Base-by-base conservation (phyloP, 2,888 invertebrate species). In the Dichetophora obliterata region DNA sequence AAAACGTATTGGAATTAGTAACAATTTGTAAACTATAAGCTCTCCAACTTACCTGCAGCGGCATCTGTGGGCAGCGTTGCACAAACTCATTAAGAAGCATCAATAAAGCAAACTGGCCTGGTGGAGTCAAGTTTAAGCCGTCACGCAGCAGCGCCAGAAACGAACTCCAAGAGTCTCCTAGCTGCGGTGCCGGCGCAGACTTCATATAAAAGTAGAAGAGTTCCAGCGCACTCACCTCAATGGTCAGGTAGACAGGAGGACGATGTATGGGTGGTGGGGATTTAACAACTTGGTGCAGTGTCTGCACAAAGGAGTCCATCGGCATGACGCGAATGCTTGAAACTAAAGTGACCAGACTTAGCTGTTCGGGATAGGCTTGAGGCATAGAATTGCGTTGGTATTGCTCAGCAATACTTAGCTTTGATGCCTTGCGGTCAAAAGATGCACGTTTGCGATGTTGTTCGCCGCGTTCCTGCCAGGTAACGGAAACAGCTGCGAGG, bases 51-150 rank as follows among this genome's bases (percentile, higher is more conserved):
- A 72, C 72, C 72, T 92, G 91, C 85, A 95, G 92, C 48, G 94
- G 92, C 87, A 91, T 91, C 78, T 91, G 89, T 3, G 93, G 92
- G 81, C 94, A 94, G 80, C 95, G 93, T 83, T 95, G 94, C 77
- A 96, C 95, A 86, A 95, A 94, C 87, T 96, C 95, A 87, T 95
- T 94, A 34, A 96, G 90, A 80, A 96, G 92, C 79, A 94, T 94
- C 14, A 96, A 90, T 37, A 96, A 89, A 24, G 96, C 90, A 86
- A 96, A 96, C 84, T 95, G 94, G 0, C 95, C 94, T 5, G 94
- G 93, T 0, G 96, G 94, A 66, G 92, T 91, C 59, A 95, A 88
- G 52, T 92, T 92, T 57, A 94, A 90, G 2, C 94, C 93, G 83
- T 97, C 96, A 79, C 93, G 92, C 59, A 96, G 90, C 48, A 97